These are phyloP conservation scores for Emydura subglobosa DNA, from an alignment of 2,113 vertebrate species.

Conservation along the genomic window DNA sequence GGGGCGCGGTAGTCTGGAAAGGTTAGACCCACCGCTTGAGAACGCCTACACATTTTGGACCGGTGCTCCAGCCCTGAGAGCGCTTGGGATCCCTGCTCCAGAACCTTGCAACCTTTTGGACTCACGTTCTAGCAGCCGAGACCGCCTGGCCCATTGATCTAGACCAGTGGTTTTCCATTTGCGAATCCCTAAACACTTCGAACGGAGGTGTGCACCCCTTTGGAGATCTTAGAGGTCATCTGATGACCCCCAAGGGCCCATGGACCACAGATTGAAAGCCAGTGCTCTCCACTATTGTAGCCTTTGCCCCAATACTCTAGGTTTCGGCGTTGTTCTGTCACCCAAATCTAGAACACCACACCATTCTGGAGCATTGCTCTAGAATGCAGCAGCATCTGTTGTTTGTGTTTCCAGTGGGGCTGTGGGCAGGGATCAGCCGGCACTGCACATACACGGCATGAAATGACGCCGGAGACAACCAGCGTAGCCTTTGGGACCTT, in stretches of 20 bases:
- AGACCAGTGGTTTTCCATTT: too few relatives aligned
- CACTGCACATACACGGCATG: neutral
- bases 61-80: neutral
- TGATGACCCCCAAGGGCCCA: too few relatives aligned
- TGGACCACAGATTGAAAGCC: too few relatives aligned
- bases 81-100: too few relatives aligned
- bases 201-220: too few relatives aligned
- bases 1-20: too few relatives aligned
- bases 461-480: neutral
- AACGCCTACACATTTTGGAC: neutral
- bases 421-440: neutral
- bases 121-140: too few relatives aligned
- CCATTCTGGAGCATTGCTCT: neutral
- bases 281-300: too few relatives aligned
- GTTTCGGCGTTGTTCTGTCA: neutral
- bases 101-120: too few relatives aligned
- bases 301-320: neutral
- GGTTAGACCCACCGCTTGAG: too few relatives aligned
- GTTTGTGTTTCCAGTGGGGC: neutral
- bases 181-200: too few relatives aligned
- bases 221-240: too few relatives aligned
- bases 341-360: neutral
- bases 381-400: neutral
- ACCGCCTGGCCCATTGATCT: neutral
- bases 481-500: neutral